Percentiles rank a stretch among this genome's conserved stretches.
Conservation (phyloP, 2,888 invertebrate genomes). For the Polymixis lichenea region DNA sequence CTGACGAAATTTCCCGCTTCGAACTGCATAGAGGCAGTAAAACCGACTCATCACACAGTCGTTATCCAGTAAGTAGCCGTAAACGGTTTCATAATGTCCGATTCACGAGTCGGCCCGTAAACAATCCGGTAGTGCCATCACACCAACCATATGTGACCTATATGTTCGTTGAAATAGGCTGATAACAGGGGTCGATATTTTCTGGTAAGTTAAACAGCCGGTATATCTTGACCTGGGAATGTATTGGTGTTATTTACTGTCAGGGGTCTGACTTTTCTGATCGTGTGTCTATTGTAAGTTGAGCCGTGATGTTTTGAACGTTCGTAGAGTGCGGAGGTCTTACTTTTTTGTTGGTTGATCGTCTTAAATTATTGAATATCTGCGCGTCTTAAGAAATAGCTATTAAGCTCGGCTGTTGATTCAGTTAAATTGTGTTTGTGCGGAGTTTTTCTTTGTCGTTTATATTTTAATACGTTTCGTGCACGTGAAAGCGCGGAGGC, state of each 20-base stretch:
- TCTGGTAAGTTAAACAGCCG: accelerated
- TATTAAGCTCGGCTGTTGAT: conserved; percentile 65
- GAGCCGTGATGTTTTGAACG: background rate
- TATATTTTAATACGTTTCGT: conserved; percentile 43
- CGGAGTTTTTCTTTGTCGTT: conserved; percentile 37
- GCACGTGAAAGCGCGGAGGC: conserved; percentile 3
- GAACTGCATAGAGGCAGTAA: conserved; percentile 21
- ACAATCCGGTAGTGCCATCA: background rate
- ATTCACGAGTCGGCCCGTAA: conserved; percentile 25
- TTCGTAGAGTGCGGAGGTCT: conserved; percentile 4
- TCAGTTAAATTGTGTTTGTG: conserved; percentile 70
- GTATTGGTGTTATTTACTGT: background rate
- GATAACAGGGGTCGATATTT: background rate
- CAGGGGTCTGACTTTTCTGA: conserved; percentile 6
- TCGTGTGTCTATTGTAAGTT: background rate
- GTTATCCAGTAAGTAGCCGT: conserved; percentile 22
- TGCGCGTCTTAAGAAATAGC: conserved; percentile 60
- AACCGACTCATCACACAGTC: conserved; percentile 5
- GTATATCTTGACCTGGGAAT: background rate
- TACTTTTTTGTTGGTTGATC: background rate
- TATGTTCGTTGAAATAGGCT: background rate
- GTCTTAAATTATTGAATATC: conserved; percentile 63
- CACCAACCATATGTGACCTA: background rate
- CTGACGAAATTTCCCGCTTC: conserved; percentile 14
- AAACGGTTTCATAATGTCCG: conserved; percentile 27